These are phyloP conservation scores for Panulirus ornatus DNA, from an alignment of 1,140 invertebrate species.

Conservation along the genomic window DNA sequence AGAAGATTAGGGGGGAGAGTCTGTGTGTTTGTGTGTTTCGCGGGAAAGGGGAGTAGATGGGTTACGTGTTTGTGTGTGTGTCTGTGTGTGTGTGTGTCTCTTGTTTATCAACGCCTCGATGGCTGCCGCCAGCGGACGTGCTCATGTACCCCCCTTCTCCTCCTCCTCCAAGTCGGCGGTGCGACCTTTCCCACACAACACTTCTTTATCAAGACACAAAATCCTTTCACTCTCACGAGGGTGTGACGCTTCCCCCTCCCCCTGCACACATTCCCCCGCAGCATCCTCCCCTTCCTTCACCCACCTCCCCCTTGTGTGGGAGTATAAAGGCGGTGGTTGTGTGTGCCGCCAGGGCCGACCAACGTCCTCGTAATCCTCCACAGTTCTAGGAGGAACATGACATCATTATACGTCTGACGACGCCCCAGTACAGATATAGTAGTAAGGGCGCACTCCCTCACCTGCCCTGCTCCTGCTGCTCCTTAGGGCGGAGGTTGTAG, in stretches of 20 bases:
- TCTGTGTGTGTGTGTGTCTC: constrained; percentile 22
- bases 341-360: no score
- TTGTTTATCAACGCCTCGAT: neutral
- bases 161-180: no score
- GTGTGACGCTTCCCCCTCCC: no score
- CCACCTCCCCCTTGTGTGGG: neutral
- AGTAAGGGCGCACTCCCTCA: neutral
- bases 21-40: neutral
- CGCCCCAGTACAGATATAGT: neutral
- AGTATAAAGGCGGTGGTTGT: no score
- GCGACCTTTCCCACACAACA: constrained; percentile 17
- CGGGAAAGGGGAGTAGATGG: neutral
- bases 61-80: neutral
- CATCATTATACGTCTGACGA: no score
- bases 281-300: neutral
- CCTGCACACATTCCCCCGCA: neutral
- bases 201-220: constrained; percentile 10
- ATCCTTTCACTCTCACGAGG: no score
- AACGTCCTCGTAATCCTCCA: no score
- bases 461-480: neutral
- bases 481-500: neutral
- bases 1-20: no score
- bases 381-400: no score
- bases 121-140: neutral
- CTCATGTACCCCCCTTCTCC: neutral